A percentile compares a stretch with the other conserved stretches of the same genome.
These are phyloP conservation scores for Oophaga pumilio DNA, from an alignment of 2,113 vertebrate genomes.

Conservation along the genomic window DNA sequence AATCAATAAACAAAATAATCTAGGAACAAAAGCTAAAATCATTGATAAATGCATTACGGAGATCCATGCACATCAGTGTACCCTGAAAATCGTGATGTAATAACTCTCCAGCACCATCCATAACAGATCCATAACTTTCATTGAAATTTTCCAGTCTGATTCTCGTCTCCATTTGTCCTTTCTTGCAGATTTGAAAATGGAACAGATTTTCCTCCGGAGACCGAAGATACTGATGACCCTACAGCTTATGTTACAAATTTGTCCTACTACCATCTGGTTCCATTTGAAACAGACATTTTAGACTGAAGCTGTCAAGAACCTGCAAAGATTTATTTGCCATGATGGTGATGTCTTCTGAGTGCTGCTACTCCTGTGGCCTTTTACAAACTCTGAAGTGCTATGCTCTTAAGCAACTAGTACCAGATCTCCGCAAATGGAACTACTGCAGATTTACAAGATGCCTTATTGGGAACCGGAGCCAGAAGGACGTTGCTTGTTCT, in stretches of 20 bases:
- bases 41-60: background rate
- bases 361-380: slow-evolving; percentile 45
- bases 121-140: background rate
- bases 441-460: background rate
- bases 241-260: slow-evolving; percentile 94
- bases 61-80: background rate
- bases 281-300: slow-evolving; percentile 95
- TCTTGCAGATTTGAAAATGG: slow-evolving; percentile 83
- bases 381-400: background rate
- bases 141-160: background rate
- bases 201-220: slow-evolving; percentile 80
- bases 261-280: slow-evolving; percentile 95
- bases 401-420: slow-evolving; percentile 33
- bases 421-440: background rate
- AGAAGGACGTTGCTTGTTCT: background rate
- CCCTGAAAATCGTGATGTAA: background rate
- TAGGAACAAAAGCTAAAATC: background rate
- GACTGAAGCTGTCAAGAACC: slow-evolving; percentile 74
- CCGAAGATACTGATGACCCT: slow-evolving; percentile 81
- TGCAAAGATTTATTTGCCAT: slow-evolving; percentile 29
- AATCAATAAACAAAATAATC: background rate
- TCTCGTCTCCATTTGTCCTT: slow-evolving; percentile 1
- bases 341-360: slow-evolving; percentile 13
- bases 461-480: slow-evolving; percentile 8
- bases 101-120: background rate